Evolutionary conservation across 35 echinoderm and acorn worm species (phyloP).

Genomic region (Heliocidaris tuberculata): DNA sequence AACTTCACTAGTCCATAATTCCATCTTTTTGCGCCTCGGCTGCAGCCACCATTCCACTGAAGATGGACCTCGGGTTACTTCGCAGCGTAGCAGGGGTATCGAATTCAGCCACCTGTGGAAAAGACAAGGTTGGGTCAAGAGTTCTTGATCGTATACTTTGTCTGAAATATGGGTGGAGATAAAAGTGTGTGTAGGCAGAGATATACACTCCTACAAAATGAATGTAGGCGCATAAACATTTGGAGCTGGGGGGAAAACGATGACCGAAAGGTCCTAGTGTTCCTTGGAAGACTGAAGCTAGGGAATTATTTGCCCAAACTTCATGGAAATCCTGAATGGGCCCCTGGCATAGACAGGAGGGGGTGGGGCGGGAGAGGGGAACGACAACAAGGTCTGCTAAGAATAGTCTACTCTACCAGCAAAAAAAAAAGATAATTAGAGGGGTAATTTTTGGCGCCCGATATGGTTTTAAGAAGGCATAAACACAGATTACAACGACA

Average conservation of each 20-base stretch:
- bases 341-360: no score
- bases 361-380: not conserved
- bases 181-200: not conserved
- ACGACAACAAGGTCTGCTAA: no score
- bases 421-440: not conserved
- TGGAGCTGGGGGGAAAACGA: not conserved
- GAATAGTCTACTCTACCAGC: no score
- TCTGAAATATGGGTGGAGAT: no score
- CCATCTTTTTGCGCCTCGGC: conserved; percentile 41
- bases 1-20: conserved; percentile 22
- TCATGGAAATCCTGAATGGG: no score
- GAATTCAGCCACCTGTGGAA: conserved; percentile 85
- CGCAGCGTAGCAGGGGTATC: conserved; percentile 70
- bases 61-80: conserved; percentile 62
- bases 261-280: not conserved
- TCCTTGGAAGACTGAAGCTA: no score
- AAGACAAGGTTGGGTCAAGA: not conserved
- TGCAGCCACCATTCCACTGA: conserved; percentile 78
- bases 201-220: no score
- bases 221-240: no score
- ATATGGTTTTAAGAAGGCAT: no score
- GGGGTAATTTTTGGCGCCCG: no score
- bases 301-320: no score
- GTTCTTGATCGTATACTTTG: not conserved
- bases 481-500: no score